Evolutionary conservation across 2,113 vertebrate species (phyloP), one percentile per base, ranked within the genome.

Genomic region (Megatriorchis doriae): DNA sequence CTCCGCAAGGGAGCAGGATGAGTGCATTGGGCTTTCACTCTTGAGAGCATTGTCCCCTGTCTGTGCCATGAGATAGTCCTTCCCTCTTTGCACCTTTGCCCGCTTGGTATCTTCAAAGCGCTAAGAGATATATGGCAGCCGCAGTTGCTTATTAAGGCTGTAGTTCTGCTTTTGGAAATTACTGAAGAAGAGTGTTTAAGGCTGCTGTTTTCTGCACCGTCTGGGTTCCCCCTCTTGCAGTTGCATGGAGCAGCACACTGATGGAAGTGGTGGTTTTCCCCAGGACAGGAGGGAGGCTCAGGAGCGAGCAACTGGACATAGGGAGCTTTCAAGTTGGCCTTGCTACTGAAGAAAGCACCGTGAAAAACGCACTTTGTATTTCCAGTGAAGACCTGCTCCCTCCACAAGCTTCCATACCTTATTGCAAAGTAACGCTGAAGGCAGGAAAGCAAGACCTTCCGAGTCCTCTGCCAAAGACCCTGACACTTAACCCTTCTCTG

Each of bases 201-300:
- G 29, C 20, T 58, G 20, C 8, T 47, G 16, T 56, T 83, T 56
- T 14, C 53, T 47, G 21, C 50, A n/a, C 15, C 7, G 2, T 22
- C 40, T 56, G 36, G 2, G 17, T 53, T 91, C 19, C 4, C 6
- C 31, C 62, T 38, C 50, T 27, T n/a, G 56, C 16, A 38, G 52
- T 16, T 38, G 45, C 1, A 0, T 22, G 58, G 53, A 80, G 11
- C 0, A 1, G 7, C 25, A 11, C 10, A 0, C 0, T 56, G 53
- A 4, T n/a, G 34, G 80, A 61, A 10, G 18, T 19, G 40, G 0
- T 55, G 43, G 17, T 26, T 71, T 93, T 40, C 40, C 43, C 31
- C 43, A 43, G 42, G 36, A 21, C 8, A 40, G 18, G 31, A 53
- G 19, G 32, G 40, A 74, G 14, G 42, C 42, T 86, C 40, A 62